These are phyloP conservation scores for Bombyx huttoni DNA, from an alignment of 2,888 invertebrate species.

Conservation along the genomic window DNA sequence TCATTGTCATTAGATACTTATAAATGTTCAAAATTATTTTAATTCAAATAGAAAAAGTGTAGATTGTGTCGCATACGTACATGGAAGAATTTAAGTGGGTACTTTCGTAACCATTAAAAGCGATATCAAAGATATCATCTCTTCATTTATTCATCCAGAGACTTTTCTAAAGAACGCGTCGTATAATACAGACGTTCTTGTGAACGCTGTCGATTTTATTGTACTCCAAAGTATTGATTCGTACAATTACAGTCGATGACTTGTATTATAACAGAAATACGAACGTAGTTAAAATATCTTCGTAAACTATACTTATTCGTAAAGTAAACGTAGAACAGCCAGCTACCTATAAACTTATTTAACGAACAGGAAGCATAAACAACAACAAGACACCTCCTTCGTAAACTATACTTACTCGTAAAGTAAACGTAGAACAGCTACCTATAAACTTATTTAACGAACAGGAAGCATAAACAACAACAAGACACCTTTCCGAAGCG, in stretches of 20 bases:
- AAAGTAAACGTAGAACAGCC: slow-evolving; percentile 10
- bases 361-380: slow-evolving; percentile 40
- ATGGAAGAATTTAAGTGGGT: slow-evolving; percentile 2
- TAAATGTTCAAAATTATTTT: not conserved
- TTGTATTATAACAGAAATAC: slow-evolving; percentile 23
- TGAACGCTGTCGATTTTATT: slow-evolving; percentile 11
- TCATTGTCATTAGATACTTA: too few species aligned
- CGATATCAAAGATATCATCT: slow-evolving; percentile 16
- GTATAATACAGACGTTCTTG: slow-evolving; percentile 3
- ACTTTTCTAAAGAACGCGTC: slow-evolving; percentile 9
- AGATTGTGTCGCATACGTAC: slow-evolving; percentile 3
- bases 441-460: slow-evolving; percentile 9
- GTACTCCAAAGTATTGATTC: slow-evolving; percentile 19
- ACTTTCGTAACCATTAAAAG: slow-evolving; percentile 9
- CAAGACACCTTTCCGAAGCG: slow-evolving; percentile 26
- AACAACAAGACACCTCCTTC: slow-evolving; percentile 22
- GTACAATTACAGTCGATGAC: slow-evolving; percentile 45
- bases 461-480: slow-evolving; percentile 45
- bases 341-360: slow-evolving; percentile 11
- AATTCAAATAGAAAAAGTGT: not conserved
- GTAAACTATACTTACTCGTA: slow-evolving; percentile 1
- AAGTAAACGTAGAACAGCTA: slow-evolving; percentile 11
- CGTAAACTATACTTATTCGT: not conserved
- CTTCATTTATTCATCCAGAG: slow-evolving; percentile 11
- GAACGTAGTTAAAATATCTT: slow-evolving; percentile 4